A percentile compares a stretch with the other conserved stretches of the same genome.
These are phyloP conservation scores for Apamea epomidion DNA, from an alignment of 2,888 invertebrate species.

Conservation along the genomic window DNA sequence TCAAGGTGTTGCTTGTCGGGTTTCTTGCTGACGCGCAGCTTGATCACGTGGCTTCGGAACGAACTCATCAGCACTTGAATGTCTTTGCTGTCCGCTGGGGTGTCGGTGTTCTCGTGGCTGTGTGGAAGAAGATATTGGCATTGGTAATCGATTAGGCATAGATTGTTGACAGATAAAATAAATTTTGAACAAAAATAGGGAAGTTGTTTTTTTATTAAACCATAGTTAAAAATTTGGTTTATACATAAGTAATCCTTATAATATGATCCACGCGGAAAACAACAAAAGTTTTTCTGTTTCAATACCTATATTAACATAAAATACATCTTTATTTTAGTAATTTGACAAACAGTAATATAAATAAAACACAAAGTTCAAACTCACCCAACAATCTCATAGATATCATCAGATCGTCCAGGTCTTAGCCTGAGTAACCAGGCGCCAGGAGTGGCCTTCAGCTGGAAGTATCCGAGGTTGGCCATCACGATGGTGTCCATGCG, in stretches of 20 bases:
- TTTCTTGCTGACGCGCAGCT: slow-evolving; percentile 97
- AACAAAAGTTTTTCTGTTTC: neutral
- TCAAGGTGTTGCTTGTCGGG: slow-evolving; percentile 96
- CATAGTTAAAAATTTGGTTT: neutral
- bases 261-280: neutral
- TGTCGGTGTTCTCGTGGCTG: slow-evolving; percentile 95
- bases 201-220: neutral
- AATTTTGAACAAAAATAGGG: neutral
- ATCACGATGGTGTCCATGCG: slow-evolving; percentile 99
- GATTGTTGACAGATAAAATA: too few species aligned
- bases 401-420: slow-evolving; percentile 98
- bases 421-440: slow-evolving; percentile 97
- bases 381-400: slow-evolving; percentile 96
- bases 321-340: neutral
- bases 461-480: slow-evolving; percentile 99
- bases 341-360: neutral
- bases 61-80: slow-evolving; percentile 95
- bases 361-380: slow-evolving; percentile 1
- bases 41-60: slow-evolving; percentile 97
- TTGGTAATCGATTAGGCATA: neutral
- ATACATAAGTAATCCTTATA: neutral
- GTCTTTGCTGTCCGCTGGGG: slow-evolving; percentile 92
- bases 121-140: slow-evolving; percentile 36
- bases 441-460: slow-evolving; percentile 98
- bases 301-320: neutral